Evolutionary conservation across 2,797 vertebrate species (phyloP).

Genomic region (Taeniopygia guttata): DNA sequence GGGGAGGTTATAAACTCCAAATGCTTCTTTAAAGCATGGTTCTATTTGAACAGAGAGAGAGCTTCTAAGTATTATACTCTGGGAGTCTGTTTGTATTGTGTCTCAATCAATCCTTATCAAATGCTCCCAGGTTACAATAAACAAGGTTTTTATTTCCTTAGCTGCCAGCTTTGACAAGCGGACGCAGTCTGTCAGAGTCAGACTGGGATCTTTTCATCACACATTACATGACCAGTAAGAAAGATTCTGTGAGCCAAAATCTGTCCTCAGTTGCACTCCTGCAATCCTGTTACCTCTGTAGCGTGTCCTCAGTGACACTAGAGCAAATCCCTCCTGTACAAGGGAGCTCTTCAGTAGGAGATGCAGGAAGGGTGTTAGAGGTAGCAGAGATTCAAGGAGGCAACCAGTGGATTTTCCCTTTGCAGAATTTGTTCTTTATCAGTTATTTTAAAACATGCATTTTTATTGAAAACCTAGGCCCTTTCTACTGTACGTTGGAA

Average conservation of each 20-base stretch:
- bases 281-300: slow-evolving; percentile 10
- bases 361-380: not conserved
- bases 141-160: slow-evolving; percentile 32
- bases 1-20: not conserved
- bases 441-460: not conserved
- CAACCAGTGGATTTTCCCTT: not conserved
- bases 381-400: accelerated
- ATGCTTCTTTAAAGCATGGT: not conserved
- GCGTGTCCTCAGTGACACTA: not conserved
- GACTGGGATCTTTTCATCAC: slow-evolving; percentile 43
- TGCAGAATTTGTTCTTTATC: not conserved
- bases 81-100: not conserved
- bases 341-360: not conserved
- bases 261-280: slow-evolving; percentile 41
- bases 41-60: not conserved
- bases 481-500: accelerated
- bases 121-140: slow-evolving; percentile 21
- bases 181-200: slow-evolving; percentile 21
- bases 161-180: slow-evolving; percentile 16
- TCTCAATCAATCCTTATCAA: slow-evolving; percentile 39
- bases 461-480: not conserved
- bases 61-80: not conserved
- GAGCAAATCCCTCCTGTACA: not conserved
- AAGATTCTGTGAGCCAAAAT: slow-evolving; percentile 11
- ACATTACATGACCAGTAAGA: slow-evolving; percentile 19